Evolutionary conservation across 2,888 invertebrate species (phyloP), one percentile per base, ranked within the genome.

Genomic region (Tridacna gigas): DNA sequence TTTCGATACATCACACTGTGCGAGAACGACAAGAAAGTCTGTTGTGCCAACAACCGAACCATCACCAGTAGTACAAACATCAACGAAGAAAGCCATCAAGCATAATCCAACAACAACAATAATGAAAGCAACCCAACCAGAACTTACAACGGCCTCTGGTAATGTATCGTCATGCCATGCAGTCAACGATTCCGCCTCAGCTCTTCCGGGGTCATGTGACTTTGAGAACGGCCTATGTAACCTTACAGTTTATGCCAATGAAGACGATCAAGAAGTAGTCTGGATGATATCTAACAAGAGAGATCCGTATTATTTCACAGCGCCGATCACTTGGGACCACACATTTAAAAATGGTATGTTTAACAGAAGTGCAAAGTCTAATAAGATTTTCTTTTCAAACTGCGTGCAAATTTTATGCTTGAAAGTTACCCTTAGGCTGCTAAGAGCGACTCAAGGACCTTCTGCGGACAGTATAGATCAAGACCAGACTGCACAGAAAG

Each of bases 141-240:
- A 9, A 5, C 20, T 56, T 3, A 56, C 56, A 15, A 56, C 11
- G 56, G 18, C 56, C 2, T 15, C 56, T 20, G 56, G 15, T 56
- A 11, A 56, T 20, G 3, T 56, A 20, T 20, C 56, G 1, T 56
- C 56, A 20, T 56, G 56, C 11, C 56, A 3, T 5, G 20, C 56
- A 56, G 56, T 1, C 20, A 56, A 56, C 20, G 18, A 3, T 20
- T 56, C 11, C 3, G 11, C 1, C 3, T 22, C 15, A 25, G 12
- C 12, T 22, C 71, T 86, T 20, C 80, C 80, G 0, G 86, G 82
- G 7, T 78, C 83, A 15, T 86, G 86, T 63, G 74, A 83, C 47
- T 86, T 86, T 67, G 86, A 86, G 47, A 80, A 76, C 2, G 73
- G 28, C 45, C 66, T 65, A 11, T 86, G 86, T 63, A 78, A 73